These are phyloP conservation scores for Eonycteris spelaea DNA, from an alignment of 2,113 vertebrate genomes.

Conservation along the genomic window DNA sequence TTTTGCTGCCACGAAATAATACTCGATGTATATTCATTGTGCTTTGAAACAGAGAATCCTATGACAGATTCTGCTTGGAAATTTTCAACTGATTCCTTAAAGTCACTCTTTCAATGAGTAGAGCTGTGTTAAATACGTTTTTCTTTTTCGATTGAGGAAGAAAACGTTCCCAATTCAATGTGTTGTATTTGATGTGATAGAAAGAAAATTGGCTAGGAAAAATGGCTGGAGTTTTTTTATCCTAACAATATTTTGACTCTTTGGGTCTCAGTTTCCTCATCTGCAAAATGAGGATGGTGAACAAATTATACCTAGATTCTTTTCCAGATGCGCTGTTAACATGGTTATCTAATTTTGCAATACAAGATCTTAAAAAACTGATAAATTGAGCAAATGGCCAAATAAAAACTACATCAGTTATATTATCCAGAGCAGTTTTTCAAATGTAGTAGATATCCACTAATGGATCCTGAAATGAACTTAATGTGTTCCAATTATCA, in stretches of 20 bases:
- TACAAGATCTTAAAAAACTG: neutral
- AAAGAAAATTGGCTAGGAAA: neutral
- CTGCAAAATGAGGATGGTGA: neutral
- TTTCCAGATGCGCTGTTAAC: neutral
- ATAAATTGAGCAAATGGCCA: neutral
- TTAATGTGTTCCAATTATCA: neutral
- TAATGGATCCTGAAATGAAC: neutral
- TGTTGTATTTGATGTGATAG: neutral
- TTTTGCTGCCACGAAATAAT: neutral
- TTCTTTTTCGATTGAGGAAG: neutral
- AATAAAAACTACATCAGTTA: neutral
- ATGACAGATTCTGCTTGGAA: neutral
- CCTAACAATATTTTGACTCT: neutral
- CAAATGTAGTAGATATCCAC: neutral
- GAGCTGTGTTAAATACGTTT: neutral
- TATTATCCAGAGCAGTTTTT: neutral
- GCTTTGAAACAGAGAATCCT: neutral
- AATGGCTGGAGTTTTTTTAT: neutral
- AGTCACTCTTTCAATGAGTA: neutral
- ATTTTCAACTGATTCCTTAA: neutral
- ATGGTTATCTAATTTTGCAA: neutral
- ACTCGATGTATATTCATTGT: neutral
- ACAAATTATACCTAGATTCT: neutral
- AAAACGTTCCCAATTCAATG: neutral
- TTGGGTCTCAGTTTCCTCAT: neutral